Evolutionary conservation across 2,888 invertebrate genomes (phyloP), one percentile per base, ranked within the genome.

Genomic region (Drosophila percnosoma): DNA sequence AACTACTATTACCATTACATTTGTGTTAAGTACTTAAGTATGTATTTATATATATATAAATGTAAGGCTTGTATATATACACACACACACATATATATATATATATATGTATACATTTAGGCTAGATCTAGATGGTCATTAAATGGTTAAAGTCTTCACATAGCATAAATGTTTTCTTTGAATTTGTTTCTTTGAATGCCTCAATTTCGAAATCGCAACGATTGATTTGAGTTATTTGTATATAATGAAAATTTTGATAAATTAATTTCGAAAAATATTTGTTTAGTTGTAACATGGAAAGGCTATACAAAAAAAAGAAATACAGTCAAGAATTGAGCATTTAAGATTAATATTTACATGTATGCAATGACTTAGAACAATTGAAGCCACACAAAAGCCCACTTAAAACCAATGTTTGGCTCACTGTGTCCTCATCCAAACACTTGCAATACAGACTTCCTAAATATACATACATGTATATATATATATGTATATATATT

Each of bases 31-130:
- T 79, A 82, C 64, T 68, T 72, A 83, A 55, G 65, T 31, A 31
- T 61, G 38, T 67, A 68, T 68, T 68, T 81, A 75, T 75, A 70
- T 69, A 80, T 70, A 68, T 68, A 62, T 83, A 83, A 59, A 15
- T 62, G 8, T 80, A 80, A 80, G 68, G 49, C 60, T 68, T 78
- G 85, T 83, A 82, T 21, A 83, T 84, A 72, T 57, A 73, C 31
- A 57, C 48, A 60, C 24, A 45, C 49, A 71, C 49, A 36, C 48
- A 61, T 75, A 83, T 21, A 61, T 75, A 83, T 21, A 82, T 83
- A 69, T 42, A 52, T 54, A n/a, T 18, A 29, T 45, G 15, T 13
- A 21, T 57, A 57, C 33, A 31, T 42, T 57, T 60, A 57, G 57
- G 53, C 4, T 67, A 18, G 15, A 45, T 31, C 51, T 51, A 61